Percentiles rank a stretch among this genome's conserved stretches.
These are phyloP conservation scores for Halcyon smyrnensis DNA, from an alignment of 2,797 vertebrate genomes.

Conservation along the genomic window DNA sequence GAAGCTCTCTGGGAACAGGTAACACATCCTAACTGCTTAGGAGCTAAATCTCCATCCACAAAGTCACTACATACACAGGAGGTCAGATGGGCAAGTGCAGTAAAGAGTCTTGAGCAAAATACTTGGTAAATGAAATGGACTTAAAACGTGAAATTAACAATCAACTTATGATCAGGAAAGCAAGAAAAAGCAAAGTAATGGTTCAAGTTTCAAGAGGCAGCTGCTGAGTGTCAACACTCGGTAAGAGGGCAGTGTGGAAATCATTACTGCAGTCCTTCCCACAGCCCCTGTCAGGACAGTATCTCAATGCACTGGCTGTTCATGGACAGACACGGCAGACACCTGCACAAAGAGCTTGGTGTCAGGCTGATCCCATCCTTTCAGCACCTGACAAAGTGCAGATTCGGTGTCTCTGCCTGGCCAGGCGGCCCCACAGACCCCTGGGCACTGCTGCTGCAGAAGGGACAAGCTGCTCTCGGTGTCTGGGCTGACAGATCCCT, in stretches of 20 bases:
- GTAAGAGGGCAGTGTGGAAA: background rate
- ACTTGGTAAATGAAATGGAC: background rate
- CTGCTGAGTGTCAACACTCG: background rate
- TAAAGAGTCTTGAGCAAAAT: background rate
- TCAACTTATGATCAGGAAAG: background rate
- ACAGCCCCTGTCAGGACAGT: fast-evolving
- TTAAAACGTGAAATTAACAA: background rate
- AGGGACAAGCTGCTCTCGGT: fast-evolving
- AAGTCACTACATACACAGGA: background rate
- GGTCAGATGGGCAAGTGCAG: background rate
- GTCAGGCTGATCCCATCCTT: background rate
- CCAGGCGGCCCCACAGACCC: background rate
- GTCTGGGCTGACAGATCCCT: background rate
- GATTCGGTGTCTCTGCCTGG: background rate
- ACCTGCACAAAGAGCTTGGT: background rate
- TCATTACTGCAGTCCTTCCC: background rate
- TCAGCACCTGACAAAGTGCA: background rate
- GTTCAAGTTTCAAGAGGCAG: background rate
- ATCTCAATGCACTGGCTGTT: too few relatives aligned
- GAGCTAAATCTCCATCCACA: background rate
- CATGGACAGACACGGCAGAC: background rate
- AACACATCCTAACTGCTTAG: background rate
- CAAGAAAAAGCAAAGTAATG: background rate
- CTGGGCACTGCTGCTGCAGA: fast-evolving
- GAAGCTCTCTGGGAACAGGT: background rate